Evolutionary conservation across 2,888 invertebrate species (phyloP).

Genomic region (Scaptomyza polygonia): DNA sequence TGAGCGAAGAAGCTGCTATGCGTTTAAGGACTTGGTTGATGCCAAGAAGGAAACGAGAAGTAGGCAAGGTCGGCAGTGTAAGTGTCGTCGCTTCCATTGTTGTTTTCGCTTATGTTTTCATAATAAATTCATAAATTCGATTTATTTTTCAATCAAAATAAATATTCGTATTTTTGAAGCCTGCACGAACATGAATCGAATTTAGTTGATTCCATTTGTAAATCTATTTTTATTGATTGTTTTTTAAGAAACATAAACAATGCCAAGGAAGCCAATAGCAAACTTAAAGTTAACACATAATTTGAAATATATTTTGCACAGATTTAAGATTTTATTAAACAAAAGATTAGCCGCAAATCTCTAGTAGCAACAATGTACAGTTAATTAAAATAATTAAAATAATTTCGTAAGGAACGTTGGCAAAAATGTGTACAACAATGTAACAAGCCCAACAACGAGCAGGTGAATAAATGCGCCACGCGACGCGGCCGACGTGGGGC

Average conservation of each 20-base stretch:
- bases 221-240: conserved; percentile 34
- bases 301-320: too few relatives aligned
- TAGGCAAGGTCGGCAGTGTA: neutral
- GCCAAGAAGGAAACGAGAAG: neutral
- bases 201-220: conserved; percentile 42
- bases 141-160: conserved; percentile 83
- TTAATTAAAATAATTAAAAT: conserved; percentile 73
- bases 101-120: conserved; percentile 71
- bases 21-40: neutral
- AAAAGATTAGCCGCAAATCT: conserved; percentile 44
- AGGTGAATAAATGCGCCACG: conserved; percentile 47
- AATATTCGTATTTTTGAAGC: conserved; percentile 51
- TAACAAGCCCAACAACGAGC: conserved; percentile 13
- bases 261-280: too few relatives aligned
- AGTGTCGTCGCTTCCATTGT: conserved; percentile 55
- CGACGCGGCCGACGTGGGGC: conserved; percentile 14
- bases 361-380: conserved; percentile 38
- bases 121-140: conserved; percentile 82
- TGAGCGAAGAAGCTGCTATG: conserved; percentile 24
- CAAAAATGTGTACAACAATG: neutral
- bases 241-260: neutral
- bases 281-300: too few relatives aligned
- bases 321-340: too few relatives aligned
- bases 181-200: conserved; percentile 33
- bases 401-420: conserved; percentile 25